Evolutionary conservation across 2,113 vertebrate genomes (phyloP), one percentile per base, ranked within the genome.

Genomic region (Scomber colias): DNA sequence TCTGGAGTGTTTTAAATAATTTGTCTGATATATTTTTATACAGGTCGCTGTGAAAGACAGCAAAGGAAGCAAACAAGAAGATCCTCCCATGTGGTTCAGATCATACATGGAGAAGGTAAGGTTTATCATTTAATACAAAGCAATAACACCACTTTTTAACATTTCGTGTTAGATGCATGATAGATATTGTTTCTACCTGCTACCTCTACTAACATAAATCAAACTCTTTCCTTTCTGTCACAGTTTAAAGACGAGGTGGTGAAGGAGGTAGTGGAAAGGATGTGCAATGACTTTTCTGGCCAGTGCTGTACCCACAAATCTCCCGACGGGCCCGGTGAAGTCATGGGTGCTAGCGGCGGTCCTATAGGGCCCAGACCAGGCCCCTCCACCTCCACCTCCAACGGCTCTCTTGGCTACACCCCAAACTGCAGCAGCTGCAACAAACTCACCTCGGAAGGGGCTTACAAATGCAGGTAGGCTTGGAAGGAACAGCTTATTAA

Each of bases 181-280:
- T 53, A 59, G 17, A 9, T 49, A 11, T 24, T 27, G 21, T n/a
- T 15, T 16, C 63, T 5, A 13, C 12, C 65, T 0, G 48, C 17
- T 16, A 3, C 53, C 57, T 24, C 11, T 54, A 3, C 31, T 70
- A 0, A 60, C n/a, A 35, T 14, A 10, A 46, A n/a, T 46, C 24
- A 7, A 65, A 21, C 12, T 49, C n/a, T 54, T 35, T 30, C 40
- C 53, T 35, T 40, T 31, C 6, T 31, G 16, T 55, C 3, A 2
- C 82, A 99, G 98, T 99, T 99, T 79, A 97, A 98, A 91, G 97
- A 99, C 11, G 97, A 98, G 79, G 96, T 99, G 3, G 97, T 99
- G 50, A 97, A 96, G 84, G 98, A 99, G 86, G 98, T 97, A 0
- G 98, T 99, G 59, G 97, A 99, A 79, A 95, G 95, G 71, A 96